phyloP scores from a whole-genome alignment of 2,113 vertebrate genomes.

The Tyrannus savana region DNA sequence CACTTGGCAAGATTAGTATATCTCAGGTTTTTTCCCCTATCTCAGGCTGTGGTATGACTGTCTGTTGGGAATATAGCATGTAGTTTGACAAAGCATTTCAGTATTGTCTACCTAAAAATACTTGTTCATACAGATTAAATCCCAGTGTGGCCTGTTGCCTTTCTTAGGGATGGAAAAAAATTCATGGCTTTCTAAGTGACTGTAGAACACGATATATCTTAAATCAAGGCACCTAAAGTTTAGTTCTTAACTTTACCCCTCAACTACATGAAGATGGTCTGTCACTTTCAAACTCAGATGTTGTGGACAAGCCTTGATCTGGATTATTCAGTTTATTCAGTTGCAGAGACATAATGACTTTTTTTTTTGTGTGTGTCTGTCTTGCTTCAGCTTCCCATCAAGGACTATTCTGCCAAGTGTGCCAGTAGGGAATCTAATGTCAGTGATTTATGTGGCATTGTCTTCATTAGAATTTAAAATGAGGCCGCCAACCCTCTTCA shows the following conservation, averaged over 20 bases:
- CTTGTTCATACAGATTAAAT: background rate
- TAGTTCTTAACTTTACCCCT: background rate
- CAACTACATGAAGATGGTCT: background rate
- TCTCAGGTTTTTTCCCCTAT: background rate
- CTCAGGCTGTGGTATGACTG: background rate
- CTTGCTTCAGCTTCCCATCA: background rate
- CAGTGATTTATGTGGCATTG: background rate
- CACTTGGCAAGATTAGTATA: background rate
- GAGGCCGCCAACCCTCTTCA: background rate
- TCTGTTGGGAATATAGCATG: background rate
- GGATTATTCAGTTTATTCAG: background rate
- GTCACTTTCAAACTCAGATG: background rate
- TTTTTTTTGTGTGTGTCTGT: background rate
- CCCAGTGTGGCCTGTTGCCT: background rate
- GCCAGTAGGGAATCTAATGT: background rate
- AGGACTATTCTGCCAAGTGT: background rate
- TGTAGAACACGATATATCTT: background rate
- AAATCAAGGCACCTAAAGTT: background rate
- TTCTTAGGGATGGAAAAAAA: background rate
- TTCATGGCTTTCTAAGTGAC: background rate
- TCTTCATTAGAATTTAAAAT: conserved; percentile 38
- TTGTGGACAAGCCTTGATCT: background rate
- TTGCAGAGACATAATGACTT: background rate
- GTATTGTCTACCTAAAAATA: background rate
- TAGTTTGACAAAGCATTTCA: background rate